Conservation (phyloP, 2,797 vertebrate species). For the Bovichtus variegatus region DNA sequence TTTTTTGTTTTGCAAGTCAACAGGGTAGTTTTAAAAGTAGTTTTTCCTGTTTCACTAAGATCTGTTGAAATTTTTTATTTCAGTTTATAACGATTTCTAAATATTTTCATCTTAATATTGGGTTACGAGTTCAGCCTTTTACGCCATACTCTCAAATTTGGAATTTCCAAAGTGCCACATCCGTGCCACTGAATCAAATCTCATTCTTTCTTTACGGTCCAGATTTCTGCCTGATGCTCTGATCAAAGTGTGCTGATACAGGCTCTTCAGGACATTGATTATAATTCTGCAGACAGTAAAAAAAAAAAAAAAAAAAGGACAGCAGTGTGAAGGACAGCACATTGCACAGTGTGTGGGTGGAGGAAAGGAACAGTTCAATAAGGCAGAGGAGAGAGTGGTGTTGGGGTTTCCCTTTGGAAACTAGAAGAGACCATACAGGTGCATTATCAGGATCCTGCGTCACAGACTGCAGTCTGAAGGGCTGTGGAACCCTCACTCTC, state of each 20-base stretch:
- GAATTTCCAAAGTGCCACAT: background rate
- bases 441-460: conserved; percentile 32
- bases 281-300: conserved; percentile 44
- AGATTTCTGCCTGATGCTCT: conserved; percentile 26
- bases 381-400: conserved; percentile 31
- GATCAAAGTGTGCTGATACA: conserved; percentile 67
- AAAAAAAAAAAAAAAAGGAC: conserved; percentile 60
- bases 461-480: conserved; percentile 10
- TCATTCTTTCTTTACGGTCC: conserved; percentile 15
- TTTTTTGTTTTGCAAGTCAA: background rate
- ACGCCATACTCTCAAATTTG: background rate
- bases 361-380: conserved; percentile 55
- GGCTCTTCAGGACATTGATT: conserved; percentile 57
- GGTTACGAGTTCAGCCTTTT: background rate
- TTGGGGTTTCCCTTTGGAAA: conserved; percentile 60
- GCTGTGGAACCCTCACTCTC: background rate
- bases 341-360: conserved; percentile 66
- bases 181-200: background rate
- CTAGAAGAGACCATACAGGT: conserved; percentile 37
- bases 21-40: background rate
- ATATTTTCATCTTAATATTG: background rate
- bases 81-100: background rate
- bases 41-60: background rate
- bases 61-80: background rate
- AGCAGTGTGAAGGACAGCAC: conserved; percentile 63